Conservation (phyloP, 2,888 invertebrate genomes). For the Cephus sareptanus region DNA sequence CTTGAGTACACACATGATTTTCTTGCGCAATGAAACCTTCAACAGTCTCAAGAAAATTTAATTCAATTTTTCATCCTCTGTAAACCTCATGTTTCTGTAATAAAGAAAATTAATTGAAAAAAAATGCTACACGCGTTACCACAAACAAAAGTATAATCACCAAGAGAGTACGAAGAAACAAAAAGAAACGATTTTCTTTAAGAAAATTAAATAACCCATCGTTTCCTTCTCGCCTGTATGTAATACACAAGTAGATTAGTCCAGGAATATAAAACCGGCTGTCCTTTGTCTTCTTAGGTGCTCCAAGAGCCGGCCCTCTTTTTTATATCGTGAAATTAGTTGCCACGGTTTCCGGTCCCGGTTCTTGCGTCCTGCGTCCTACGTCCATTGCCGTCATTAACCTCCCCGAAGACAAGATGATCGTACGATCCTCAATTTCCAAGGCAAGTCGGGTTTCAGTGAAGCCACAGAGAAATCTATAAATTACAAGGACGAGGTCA, state of each 20-base stretch:
- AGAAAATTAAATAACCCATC: background rate
- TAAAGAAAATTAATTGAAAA: background rate
- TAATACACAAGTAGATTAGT: conserved; percentile 28
- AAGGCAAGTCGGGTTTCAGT: background rate
- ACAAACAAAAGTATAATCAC: background rate
- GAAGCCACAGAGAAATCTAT: background rate
- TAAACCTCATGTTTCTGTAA: background rate
- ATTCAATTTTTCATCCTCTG: background rate
- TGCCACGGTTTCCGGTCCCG: conserved; percentile 56
- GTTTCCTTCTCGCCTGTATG: background rate
- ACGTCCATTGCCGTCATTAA: conserved; percentile 41
- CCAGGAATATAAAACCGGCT: conserved; percentile 43
- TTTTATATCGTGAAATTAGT: conserved; percentile 57
- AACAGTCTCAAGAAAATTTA: background rate
- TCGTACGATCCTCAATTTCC: conserved; percentile 5
- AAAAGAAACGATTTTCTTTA: background rate
- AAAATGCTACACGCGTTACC: too few relatives aligned
- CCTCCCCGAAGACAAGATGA: conserved; percentile 20
- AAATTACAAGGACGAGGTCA: background rate
- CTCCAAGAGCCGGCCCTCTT: conserved; percentile 40
- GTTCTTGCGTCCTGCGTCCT: conserved; percentile 12
- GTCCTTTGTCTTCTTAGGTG: conserved; percentile 43
- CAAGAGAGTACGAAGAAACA: background rate
- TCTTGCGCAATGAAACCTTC: background rate
- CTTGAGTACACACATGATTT: background rate